Evolutionary conservation across 2,888 invertebrate species (phyloP).

Genomic region (Aradus depressus): DNA sequence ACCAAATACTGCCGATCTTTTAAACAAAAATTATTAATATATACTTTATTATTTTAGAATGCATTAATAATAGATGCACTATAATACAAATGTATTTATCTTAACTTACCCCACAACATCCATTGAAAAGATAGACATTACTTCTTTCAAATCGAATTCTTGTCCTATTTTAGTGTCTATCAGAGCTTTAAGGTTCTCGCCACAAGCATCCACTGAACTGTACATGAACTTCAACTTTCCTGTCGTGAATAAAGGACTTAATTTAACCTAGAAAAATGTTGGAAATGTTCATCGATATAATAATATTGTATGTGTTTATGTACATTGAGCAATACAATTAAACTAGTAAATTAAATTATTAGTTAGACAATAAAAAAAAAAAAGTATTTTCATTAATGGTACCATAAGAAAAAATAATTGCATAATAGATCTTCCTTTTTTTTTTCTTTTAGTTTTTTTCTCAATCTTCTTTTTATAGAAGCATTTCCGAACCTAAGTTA

Average conservation of each 20-base stretch:
- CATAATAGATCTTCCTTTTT: no score
- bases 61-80: background rate
- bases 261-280: background rate
- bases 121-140: slow-evolving; percentile 9
- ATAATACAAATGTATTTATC: background rate
- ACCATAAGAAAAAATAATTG: no score
- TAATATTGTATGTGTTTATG: no score
- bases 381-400: no score
- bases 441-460: no score
- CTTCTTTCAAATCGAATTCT: slow-evolving; percentile 3
- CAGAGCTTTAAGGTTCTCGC: background rate
- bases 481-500: no score
- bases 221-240: slow-evolving; percentile 8
- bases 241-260: slow-evolving; percentile 5
- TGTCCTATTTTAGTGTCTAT: background rate
- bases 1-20: slow-evolving; percentile 14
- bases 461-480: no score
- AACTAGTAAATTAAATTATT: no score
- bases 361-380: no score
- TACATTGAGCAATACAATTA: no score
- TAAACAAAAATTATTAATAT: background rate
- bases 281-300: no score
- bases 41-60: background rate
- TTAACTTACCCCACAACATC: slow-evolving; percentile 12
- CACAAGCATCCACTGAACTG: background rate